These are phyloP conservation scores for Mylabris sibirica DNA, from an alignment of 2,888 invertebrate species.

Conservation along the genomic window DNA sequence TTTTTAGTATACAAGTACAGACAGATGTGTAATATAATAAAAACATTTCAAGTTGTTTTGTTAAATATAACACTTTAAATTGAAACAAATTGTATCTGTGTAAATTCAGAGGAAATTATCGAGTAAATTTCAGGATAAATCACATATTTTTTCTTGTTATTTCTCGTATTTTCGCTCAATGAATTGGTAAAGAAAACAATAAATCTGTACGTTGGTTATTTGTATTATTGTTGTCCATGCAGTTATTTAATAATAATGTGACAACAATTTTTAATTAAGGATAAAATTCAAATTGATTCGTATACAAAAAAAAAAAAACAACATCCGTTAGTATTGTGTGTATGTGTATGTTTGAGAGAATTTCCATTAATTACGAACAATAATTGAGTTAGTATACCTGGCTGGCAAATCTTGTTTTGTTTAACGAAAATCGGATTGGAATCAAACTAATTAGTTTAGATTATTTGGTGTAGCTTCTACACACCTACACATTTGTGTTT, in stretches of 20 bases:
- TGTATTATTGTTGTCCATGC: no score
- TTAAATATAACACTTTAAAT: slow-evolving; percentile 21
- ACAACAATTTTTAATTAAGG: not conserved
- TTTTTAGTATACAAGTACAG: slow-evolving; percentile 13
- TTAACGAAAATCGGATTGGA: not conserved
- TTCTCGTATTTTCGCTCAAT: not conserved
- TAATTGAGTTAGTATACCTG: not conserved
- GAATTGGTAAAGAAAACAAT: no score
- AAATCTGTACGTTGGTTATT: no score
- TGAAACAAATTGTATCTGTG: slow-evolving; percentile 18
- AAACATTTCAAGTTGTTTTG: slow-evolving; percentile 29
- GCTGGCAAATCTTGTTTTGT: not conserved
- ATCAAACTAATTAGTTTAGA: not conserved
- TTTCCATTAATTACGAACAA: not conserved
- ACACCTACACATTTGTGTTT: not conserved
- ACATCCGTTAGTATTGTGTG: not conserved
- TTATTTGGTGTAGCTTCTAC: not conserved
- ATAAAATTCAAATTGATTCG: not conserved
- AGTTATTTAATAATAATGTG: not conserved
- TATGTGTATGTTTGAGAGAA: no score
- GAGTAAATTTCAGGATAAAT: not conserved
- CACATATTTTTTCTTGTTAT: not conserved
- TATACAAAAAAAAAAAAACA: not conserved
- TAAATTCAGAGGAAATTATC: not conserved
- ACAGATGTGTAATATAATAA: not conserved